Evolutionary conservation across 2,888 invertebrate species (phyloP), one percentile per base, ranked within the genome.

Genomic region (Drosophila stalkeri): DNA sequence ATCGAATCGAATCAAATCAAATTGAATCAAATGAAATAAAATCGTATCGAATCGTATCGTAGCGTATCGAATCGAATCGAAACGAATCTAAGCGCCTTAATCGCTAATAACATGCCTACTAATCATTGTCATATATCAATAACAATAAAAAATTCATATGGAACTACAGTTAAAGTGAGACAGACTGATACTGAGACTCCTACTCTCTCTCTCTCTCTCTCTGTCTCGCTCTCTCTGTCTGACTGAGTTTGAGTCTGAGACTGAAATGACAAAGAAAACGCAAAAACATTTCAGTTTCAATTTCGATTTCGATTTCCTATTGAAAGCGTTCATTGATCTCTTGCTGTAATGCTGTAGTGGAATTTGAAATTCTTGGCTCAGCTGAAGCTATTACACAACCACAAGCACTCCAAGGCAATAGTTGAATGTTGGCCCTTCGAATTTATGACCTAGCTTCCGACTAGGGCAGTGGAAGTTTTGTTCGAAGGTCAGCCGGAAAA

Each of bases 261-360:
- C 64, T 23, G 23, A 64, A 63, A 65, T 76, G 62, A 63, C 77
- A 75, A 77, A 66, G 61, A 63, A 69, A 75, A 59, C 64, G 23
- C 46, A 27, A 55, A 55, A 35, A 20, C 31, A 54, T 62, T 77
- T 67, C 52, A 55, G 64, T 80, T 76, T 80, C 62, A 69, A 69
- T 82, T 81, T 84, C 43, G 43, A 43, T 49, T 77, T 89, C 75
- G 82, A 84, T 89, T 85, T 87, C 82, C 90, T 79, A 89, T 86
- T 83, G 77, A 89, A 75, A 62, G 72, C 89, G 89, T 85, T 85
- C 85, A 75, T 85, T 89, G 89, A 85, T 84, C 87, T 89, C 55
- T 68, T 44, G 64, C 54, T 72, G 64, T 62, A 63, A 69, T 66
- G 54, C 43, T 62, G 20, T 49, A 52, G 14, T 75, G 43, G 55